phyloP scores from a whole-genome alignment of 2,888 invertebrate genomes.

The Rhaphigaster nebulosa region DNA sequence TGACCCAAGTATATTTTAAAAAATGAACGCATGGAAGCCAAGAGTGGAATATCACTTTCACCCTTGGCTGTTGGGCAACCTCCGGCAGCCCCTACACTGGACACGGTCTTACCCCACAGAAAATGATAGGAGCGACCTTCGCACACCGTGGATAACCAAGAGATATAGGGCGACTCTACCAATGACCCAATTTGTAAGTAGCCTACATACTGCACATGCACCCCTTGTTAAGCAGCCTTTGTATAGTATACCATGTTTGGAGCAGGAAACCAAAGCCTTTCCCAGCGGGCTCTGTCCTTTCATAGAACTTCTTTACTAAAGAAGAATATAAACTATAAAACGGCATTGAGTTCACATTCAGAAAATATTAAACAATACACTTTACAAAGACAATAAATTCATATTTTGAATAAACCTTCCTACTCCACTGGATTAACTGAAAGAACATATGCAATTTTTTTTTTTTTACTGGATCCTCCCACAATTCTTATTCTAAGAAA shows the following conservation, averaged over 20 bases:
- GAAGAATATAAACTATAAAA: neutral
- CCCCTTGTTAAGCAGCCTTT: neutral
- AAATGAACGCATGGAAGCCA: neutral
- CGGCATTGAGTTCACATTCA: neutral
- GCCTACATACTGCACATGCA: conserved; percentile 30
- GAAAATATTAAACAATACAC: too few relatives aligned
- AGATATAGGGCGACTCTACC: conserved; percentile 6
- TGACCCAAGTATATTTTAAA: neutral
- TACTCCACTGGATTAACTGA: too few relatives aligned
- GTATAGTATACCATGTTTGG: neutral
- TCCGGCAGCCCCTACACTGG: neutral
- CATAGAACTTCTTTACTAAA: neutral
- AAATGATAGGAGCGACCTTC: neutral
- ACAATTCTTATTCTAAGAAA: too few relatives aligned
- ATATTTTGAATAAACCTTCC: too few relatives aligned
- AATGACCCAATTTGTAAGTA: conserved; percentile 5
- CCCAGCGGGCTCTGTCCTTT: neutral
- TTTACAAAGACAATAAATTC: too few relatives aligned
- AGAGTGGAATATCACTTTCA: conserved; percentile 1
- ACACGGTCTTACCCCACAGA: conserved; percentile 37
- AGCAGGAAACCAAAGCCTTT: neutral
- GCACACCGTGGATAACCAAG: neutral
- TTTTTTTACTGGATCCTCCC: too few relatives aligned
- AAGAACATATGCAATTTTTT: too few relatives aligned
- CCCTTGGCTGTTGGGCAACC: neutral